phyloP scores from a whole-genome alignment of 2,113 vertebrate species.

The Rhinoptilus africanus region DNA sequence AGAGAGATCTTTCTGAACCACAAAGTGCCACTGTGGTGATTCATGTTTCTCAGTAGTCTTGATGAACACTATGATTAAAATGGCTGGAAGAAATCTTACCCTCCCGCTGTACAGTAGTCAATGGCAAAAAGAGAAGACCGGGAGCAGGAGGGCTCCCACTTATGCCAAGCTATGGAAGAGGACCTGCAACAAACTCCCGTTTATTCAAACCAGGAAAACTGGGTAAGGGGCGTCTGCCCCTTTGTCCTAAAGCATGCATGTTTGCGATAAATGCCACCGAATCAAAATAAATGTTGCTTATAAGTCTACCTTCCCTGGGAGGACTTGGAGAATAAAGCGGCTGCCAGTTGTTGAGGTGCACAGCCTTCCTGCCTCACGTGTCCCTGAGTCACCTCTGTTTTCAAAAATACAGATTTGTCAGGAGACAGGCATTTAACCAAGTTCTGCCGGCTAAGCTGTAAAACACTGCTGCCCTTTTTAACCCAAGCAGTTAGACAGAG shows the following conservation, averaged over 20 bases:
- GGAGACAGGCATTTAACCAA: neutral
- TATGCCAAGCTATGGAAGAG: neutral
- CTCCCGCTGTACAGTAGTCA: neutral
- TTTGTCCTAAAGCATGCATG: neutral
- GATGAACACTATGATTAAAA: neutral
- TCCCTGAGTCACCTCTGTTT: neutral
- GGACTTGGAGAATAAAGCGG: neutral
- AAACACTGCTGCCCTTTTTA: neutral
- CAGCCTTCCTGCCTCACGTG: neutral
- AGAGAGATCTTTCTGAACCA: neutral
- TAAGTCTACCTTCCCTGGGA: neutral
- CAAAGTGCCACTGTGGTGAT: neutral
- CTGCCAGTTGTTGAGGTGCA: neutral
- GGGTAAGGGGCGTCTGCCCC: neutral
- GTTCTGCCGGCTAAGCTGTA: neutral
- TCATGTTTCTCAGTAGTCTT: neutral
- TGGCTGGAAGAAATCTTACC: neutral
- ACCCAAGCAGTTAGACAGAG: neutral
- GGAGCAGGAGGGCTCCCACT: neutral
- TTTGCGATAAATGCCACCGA: neutral
- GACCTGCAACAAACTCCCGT: neutral
- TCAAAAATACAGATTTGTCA: slow-evolving; percentile 8
- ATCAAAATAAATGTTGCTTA: neutral
- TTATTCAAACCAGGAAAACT: neutral
- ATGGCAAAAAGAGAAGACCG: neutral